Evolutionary conservation across 2,888 invertebrate species (phyloP).

Genomic region (Cheilosia impressa): DNA sequence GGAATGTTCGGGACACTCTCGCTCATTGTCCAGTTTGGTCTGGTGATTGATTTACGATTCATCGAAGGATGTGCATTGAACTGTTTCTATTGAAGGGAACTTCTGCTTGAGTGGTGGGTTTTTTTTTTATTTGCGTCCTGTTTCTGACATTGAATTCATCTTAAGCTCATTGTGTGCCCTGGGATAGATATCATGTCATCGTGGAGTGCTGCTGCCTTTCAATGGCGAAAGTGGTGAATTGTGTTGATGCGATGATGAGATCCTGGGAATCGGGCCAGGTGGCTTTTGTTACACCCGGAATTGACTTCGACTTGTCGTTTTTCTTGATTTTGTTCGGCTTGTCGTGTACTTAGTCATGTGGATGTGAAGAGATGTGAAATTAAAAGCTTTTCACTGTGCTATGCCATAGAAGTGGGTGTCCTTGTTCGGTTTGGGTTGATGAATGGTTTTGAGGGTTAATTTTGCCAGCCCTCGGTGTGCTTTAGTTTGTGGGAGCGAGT

Average conservation of each 20-base stretch:
- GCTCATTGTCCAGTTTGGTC: conserved; percentile 50
- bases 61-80: conserved; percentile 53
- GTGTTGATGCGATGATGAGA: conserved; percentile 68
- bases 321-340: no score
- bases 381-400: no score
- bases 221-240: conserved; percentile 58
- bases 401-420: no score
- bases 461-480: no score
- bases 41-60: conserved; percentile 71
- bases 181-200: conserved; percentile 44
- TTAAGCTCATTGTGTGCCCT: conserved; percentile 29
- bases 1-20: conserved; percentile 57
- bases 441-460: no score
- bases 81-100: conserved; percentile 26
- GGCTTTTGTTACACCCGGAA: conserved; percentile 60
- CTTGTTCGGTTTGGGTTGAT: no score
- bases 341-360: no score
- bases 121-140: conserved; percentile 39
- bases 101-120: conserved; percentile 28
- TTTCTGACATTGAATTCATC: conserved; percentile 66
- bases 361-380: no score
- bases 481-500: no score
- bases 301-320: conserved; percentile 54
- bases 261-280: conserved; percentile 70
- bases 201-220: conserved; percentile 38